phyloP scores from a whole-genome alignment of 1,140 invertebrate species.

The Zaprionus kolodkinae region DNA sequence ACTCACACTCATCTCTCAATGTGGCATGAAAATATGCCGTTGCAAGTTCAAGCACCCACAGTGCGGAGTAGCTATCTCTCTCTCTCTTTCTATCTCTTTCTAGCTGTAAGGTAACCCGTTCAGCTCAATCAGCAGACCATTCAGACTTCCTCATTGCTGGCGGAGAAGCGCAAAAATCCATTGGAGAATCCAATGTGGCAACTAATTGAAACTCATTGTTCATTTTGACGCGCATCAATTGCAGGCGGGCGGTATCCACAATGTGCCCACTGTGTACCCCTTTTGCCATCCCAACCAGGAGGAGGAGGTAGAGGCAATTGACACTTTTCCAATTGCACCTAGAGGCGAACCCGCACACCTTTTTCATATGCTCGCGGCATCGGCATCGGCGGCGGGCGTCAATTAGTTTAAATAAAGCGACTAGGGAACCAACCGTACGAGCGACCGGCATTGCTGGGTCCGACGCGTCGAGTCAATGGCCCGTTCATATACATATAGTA shows the following conservation, averaged over 20 bases:
- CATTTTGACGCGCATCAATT: slow-evolving; percentile 78
- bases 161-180: slow-evolving; percentile 21
- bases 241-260: slow-evolving; percentile 13
- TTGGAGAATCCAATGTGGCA: slow-evolving; percentile 63
- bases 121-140: slow-evolving; percentile 70
- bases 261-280: not conserved
- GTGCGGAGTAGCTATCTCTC: not conserved
- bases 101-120: slow-evolving; percentile 32
- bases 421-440: slow-evolving; percentile 4
- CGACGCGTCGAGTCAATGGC: slow-evolving; percentile 65
- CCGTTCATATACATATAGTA: slow-evolving; percentile 31
- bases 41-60: slow-evolving; percentile 47
- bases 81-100: not conserved
- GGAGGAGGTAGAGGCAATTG: slow-evolving; percentile 50
- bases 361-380: slow-evolving; percentile 34
- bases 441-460: slow-evolving; percentile 18
- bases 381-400: slow-evolving; percentile 57
- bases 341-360: slow-evolving; percentile 58
- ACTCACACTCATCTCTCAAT: slow-evolving; percentile 8
- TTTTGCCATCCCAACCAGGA: not conserved
- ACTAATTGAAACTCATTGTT: slow-evolving; percentile 80
- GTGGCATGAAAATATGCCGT: slow-evolving; percentile 4
- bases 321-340: slow-evolving; percentile 81
- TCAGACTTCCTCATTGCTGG: slow-evolving; percentile 74
- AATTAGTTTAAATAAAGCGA: slow-evolving; percentile 80